phyloP scores from a whole-genome alignment of 2,113 vertebrate species.

The Genyomyrus donnyi region DNA sequence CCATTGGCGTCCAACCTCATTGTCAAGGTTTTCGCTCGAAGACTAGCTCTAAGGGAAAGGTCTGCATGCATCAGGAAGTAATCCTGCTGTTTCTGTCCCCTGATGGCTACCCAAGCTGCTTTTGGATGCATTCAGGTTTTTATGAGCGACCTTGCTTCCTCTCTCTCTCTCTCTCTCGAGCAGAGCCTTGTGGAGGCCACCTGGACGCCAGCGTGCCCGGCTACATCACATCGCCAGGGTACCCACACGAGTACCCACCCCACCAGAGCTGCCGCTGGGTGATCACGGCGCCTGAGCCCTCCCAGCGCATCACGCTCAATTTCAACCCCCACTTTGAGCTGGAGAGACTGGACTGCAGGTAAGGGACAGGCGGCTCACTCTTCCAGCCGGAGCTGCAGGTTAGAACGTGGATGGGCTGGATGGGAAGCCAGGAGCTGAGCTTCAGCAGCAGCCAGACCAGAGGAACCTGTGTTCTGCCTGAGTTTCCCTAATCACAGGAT shows the following conservation, averaged over 20 bases:
- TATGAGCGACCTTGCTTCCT: neutral
- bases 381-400: neutral
- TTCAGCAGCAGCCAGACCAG: neutral
- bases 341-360: conserved; percentile 97
- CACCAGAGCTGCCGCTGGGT: conserved; percentile 96
- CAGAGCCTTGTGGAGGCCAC: conserved; percentile 71
- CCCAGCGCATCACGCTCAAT: conserved; percentile 94
- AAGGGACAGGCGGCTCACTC: neutral
- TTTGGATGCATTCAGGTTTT: neutral
- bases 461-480: neutral
- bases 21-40: neutral
- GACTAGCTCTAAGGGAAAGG: neutral
- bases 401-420: neutral
- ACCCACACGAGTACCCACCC: conserved; percentile 92
- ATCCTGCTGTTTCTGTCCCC: neutral
- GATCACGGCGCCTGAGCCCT: conserved; percentile 81
- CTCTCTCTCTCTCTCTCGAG: conserved; percentile 31
- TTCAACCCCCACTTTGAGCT: conserved; percentile 99
- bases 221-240: conserved; percentile 96
- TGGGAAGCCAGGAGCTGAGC: neutral
- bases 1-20: neutral
- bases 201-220: conserved; percentile 87
- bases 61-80: neutral
- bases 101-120: neutral
- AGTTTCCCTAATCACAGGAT: neutral